phyloP scores from a whole-genome alignment of 2,888 invertebrate species.

The Harmothoe impar region DNA sequence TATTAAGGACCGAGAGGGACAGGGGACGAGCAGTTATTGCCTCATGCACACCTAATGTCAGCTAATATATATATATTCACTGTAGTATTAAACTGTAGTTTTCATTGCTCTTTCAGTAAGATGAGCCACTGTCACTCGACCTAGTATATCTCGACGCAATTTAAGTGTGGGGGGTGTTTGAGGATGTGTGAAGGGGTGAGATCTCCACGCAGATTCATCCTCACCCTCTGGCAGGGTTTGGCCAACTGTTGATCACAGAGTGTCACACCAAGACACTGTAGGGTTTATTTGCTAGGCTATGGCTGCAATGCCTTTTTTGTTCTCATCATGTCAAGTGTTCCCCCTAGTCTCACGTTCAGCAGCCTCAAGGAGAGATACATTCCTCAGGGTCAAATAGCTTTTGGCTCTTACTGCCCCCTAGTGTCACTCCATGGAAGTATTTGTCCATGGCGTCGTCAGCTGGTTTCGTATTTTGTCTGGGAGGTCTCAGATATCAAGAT shows the following conservation, averaged over 20 bases:
- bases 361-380: background rate
- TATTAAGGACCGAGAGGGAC: background rate
- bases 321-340: conserved; percentile 39
- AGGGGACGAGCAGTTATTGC: too few relatives aligned
- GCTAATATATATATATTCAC: too few relatives aligned
- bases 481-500: conserved; percentile 18
- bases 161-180: background rate
- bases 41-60: too few relatives aligned
- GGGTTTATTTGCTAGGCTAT: background rate
- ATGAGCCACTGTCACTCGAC: conserved; percentile 12
- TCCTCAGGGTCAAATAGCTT: background rate
- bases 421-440: background rate
- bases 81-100: background rate
- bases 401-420: conserved; percentile 20
- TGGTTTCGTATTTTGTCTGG: background rate
- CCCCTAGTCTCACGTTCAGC: background rate
- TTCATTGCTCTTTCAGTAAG: background rate
- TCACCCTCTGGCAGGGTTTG: background rate
- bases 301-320: background rate
- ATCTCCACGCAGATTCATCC: too few relatives aligned
- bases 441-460: conserved; percentile 16
- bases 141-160: background rate
- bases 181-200: background rate
- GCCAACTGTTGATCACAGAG: background rate
- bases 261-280: conserved; percentile 8